These are phyloP conservation scores for Metridium senile DNA, from an alignment of 92 coral and sea anemone species.

Conservation along the genomic window DNA sequence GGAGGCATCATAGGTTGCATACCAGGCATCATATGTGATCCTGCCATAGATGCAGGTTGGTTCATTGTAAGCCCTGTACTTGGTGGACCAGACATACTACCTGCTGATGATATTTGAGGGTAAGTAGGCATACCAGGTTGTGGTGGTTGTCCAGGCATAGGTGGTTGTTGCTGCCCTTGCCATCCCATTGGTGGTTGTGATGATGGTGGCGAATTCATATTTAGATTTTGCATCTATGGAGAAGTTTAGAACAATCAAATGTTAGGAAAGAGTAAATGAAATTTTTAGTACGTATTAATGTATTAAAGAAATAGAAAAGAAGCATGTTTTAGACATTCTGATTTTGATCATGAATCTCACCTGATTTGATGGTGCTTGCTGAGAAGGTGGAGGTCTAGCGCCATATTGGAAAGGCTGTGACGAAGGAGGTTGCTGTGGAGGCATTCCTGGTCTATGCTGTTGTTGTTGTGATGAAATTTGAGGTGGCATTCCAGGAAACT, in stretches of 20 bases:
- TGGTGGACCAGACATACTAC: constrained; percentile 53
- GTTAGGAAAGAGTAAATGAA: too few relatives aligned
- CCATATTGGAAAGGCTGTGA: constrained; percentile 14
- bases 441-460: constrained; percentile 19
- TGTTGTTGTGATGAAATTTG: constrained; percentile 10
- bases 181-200: constrained; percentile 46
- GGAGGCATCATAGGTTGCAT: constrained; percentile 67
- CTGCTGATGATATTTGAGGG: constrained; percentile 31
- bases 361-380: constrained; percentile 29
- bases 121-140: constrained; percentile 31
- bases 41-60: constrained; percentile 42
- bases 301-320: too few relatives aligned
- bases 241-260: too few relatives aligned
- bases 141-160: constrained; percentile 39
- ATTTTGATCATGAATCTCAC: too few relatives aligned
- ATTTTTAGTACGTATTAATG: too few relatives aligned
- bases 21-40: constrained; percentile 46
- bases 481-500: constrained; percentile 8
- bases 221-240: constrained; percentile 80
- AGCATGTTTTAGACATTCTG: too few relatives aligned
- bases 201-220: constrained; percentile 47
- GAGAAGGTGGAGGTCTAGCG: constrained; percentile 21
- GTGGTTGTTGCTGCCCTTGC: constrained; percentile 27
- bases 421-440: constrained; percentile 26
- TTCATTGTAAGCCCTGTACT: constrained; percentile 35